These are phyloP conservation scores for Hirudinaria manillensis DNA, from an alignment of 2,888 invertebrate species.

Conservation along the genomic window DNA sequence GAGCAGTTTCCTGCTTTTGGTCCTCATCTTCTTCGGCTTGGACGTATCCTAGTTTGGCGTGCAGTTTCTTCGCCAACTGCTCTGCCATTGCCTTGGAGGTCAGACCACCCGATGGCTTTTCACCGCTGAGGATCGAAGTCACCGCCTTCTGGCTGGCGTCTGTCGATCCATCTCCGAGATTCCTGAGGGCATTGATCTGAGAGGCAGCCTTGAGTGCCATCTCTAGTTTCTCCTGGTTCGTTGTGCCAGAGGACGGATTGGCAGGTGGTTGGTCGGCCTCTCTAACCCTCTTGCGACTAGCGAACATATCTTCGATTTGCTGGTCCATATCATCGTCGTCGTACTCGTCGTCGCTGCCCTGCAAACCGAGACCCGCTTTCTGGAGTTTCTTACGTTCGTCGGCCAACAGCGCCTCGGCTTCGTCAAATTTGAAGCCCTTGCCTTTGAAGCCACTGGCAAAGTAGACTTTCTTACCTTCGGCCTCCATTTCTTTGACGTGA, in stretches of 20 bases:
- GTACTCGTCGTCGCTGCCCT: conserved; percentile 96
- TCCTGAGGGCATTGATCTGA: conserved; percentile 79
- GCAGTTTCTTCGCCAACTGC: conserved; percentile 89
- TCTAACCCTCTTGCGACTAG: conserved; percentile 77
- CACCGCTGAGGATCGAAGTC: conserved; percentile 71
- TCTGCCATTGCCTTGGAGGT: conserved; percentile 83
- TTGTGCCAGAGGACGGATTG: not conserved
- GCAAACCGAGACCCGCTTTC: conserved; percentile 78
- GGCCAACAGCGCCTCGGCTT: conserved; percentile 89
- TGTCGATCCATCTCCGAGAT: conserved; percentile 71
- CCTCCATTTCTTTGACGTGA: conserved; percentile 81
- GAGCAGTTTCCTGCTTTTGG: conserved; percentile 53
- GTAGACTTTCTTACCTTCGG: conserved; percentile 58
- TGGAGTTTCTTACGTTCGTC: conserved; percentile 95
- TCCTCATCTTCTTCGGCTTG: conserved; percentile 62
- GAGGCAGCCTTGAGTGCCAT: conserved; percentile 79
- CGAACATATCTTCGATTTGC: conserved; percentile 92
- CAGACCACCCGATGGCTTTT: conserved; percentile 49
- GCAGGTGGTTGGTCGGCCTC: conserved; percentile 59
- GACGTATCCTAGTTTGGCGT: conserved; percentile 92
- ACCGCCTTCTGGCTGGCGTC: conserved; percentile 82
- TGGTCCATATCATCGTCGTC: conserved; percentile 89
- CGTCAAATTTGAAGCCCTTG: conserved; percentile 97
- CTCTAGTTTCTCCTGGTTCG: conserved; percentile 61
- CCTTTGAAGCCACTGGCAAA: conserved; percentile 62